These are phyloP conservation scores for Stigmatopora argus DNA, from an alignment of 2,113 vertebrate species.

Conservation along the genomic window DNA sequence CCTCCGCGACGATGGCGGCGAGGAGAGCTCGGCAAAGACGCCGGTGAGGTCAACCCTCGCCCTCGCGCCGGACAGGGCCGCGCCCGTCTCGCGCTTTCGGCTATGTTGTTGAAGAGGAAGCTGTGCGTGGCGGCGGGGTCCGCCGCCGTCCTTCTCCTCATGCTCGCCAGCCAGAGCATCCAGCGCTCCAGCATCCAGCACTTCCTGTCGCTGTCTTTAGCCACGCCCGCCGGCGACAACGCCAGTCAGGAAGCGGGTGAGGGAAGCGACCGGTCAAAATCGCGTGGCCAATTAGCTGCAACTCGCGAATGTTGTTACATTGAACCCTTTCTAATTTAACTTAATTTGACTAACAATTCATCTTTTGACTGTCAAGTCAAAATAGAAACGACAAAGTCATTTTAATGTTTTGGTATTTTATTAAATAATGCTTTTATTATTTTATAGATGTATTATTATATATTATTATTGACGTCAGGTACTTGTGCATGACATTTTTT, in stretches of 20 bases:
- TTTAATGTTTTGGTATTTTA: too few relatives aligned
- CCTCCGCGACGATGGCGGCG: constrained; percentile 16
- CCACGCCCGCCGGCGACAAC: constrained; percentile 5
- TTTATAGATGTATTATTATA: too few relatives aligned
- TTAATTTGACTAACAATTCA: too few relatives aligned
- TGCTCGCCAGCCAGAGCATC: constrained; percentile 62
- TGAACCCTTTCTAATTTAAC: too few relatives aligned
- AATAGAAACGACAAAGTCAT: too few relatives aligned
- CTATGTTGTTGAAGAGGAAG: constrained; percentile 66
- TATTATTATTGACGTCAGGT: too few relatives aligned
- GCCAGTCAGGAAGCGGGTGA: constrained; percentile 29
- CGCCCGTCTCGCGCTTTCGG: constrained; percentile 2
- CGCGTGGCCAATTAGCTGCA: too few relatives aligned
- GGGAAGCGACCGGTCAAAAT: background rate
- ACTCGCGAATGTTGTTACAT: too few relatives aligned
- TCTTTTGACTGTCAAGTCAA: too few relatives aligned
- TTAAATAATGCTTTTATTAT: too few relatives aligned
- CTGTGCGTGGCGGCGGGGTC: constrained; percentile 42
- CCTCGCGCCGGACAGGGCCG: background rate
- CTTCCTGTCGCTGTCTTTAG: constrained; percentile 17
- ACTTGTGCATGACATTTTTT: too few relatives aligned
- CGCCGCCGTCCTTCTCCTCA: constrained; percentile 59
- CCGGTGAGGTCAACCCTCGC: constrained; percentile 29
- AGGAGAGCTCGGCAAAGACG: constrained; percentile 1
- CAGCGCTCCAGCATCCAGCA: constrained; percentile 28